Evolutionary conservation across 2,888 invertebrate species (phyloP), one percentile per base, ranked within the genome.

Genomic region (Taenaris catops): DNA sequence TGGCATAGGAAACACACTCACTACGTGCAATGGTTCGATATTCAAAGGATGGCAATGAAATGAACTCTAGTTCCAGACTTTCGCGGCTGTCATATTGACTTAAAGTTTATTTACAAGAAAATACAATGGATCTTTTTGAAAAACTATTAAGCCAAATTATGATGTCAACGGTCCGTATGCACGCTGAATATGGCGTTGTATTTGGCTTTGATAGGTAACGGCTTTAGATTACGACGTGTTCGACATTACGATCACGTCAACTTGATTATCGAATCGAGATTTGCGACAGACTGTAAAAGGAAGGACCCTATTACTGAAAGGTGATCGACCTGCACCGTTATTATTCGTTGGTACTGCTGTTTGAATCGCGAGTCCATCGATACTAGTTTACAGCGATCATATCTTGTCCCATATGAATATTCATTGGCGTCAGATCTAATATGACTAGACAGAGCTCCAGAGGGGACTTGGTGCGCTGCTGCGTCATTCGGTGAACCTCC

Each of bases 291-390:
- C 72, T 69, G 61, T 67, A 70, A 75, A 74, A 80, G 81, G 86
- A 76, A 75, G 80, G 76, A 74, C 75, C 67, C 70, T 68, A 81
- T 83, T 81, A 79, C 66, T 67, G 68, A 63, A 70, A 73, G 86
- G 84, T 84, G 66, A 73, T 53, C 64, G 80, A 83, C 83, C 84
- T 48, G 71, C 37, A 78, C 81, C 84, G 84, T 84, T 83, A 84
- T 58, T 27, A 36, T 28, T 37, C 19, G 24, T 58, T 31, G 16
- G 33, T 39, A 31, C 25, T 40, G 31, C 34, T 31, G 25, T 35
- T 23, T 16, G 16, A 16, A 21, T 40, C 25, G 31, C 31, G 36
- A 31, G 9, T 12, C 25, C 11, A 33, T 33, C 18, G 19, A 25
- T 29, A 43, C 17, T 32, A 18, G 32, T 18, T 25, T 19, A 34